Conservation (phyloP, 1,140 invertebrate species). For the Spodoptera litura region DNA sequence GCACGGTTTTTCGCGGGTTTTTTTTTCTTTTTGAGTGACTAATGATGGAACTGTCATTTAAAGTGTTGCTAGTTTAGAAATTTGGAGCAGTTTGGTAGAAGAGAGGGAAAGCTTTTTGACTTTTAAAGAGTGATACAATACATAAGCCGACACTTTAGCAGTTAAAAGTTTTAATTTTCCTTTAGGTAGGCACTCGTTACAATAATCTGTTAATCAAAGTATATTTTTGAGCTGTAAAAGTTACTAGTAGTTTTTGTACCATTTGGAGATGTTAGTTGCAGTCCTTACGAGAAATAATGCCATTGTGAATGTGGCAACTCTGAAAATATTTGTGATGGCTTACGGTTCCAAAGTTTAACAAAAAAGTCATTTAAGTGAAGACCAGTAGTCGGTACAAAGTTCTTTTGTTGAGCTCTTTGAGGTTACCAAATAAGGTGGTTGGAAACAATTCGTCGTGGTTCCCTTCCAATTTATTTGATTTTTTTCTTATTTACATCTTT, state of each 20-base stretch:
- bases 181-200: no score
- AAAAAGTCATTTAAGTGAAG: conserved; percentile 71
- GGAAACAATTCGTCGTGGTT: conserved; percentile 67
- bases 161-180: no score
- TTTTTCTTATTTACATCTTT: conserved; percentile 60
- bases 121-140: no score
- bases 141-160: no score
- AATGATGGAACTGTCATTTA: not conserved
- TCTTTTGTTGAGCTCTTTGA: conserved; percentile 62
- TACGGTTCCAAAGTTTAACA: conserved; percentile 15
- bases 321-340: conserved; percentile 13
- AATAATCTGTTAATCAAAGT: no score
- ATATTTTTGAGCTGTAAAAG: not conserved
- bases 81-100: no score
- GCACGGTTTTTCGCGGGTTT: conserved; percentile 68
- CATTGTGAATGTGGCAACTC: conserved; percentile 11
- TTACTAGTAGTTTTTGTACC: no score
- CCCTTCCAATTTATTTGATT: conserved; percentile 58
- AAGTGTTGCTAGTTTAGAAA: conserved; percentile 9
- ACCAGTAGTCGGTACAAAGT: conserved; percentile 71
- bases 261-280: not conserved
- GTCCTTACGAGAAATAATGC: not conserved
- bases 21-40: conserved; percentile 63
- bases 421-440: conserved; percentile 58
- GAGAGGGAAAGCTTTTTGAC: not conserved